Conservation (phyloP, 2,113 vertebrate genomes). For the Mesitornis unicolor region DNA sequence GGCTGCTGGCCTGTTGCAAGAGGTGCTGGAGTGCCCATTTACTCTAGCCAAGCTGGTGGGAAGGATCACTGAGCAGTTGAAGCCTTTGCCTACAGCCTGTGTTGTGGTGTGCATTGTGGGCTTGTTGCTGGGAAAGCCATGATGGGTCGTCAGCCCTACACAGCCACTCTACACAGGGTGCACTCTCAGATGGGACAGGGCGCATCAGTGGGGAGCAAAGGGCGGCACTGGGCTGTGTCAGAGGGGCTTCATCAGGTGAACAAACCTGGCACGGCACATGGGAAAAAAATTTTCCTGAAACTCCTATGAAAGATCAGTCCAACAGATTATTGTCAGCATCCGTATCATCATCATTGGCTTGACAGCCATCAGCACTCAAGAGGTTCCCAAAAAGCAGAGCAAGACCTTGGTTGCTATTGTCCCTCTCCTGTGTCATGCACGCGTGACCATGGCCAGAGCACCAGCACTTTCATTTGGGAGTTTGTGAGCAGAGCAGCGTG, state of each 20-base stretch:
- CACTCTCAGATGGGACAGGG: fast-evolving
- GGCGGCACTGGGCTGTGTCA: background rate
- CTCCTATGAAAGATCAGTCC: background rate
- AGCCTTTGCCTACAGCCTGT: background rate
- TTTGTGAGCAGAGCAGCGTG: background rate
- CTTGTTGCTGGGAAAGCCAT: background rate
- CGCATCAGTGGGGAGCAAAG: background rate
- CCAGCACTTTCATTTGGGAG: background rate
- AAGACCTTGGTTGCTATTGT: background rate
- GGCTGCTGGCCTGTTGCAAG: background rate
- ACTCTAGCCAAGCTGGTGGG: background rate
- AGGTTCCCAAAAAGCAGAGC: background rate
- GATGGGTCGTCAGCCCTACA: fast-evolving
- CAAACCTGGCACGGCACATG: fast-evolving
- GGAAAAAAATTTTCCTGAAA: background rate
- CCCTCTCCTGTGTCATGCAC: background rate
- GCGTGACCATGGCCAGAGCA: background rate
- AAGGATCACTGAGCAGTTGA: background rate
- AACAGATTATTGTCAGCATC: background rate
- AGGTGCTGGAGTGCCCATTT: background rate
- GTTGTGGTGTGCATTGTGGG: background rate
- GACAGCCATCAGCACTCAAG: background rate
- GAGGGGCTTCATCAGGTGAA: background rate
- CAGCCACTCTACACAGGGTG: background rate
- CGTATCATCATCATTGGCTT: background rate